phyloP scores from a whole-genome alignment of 2,888 invertebrate species.

The Linyphia triangularis region DNA sequence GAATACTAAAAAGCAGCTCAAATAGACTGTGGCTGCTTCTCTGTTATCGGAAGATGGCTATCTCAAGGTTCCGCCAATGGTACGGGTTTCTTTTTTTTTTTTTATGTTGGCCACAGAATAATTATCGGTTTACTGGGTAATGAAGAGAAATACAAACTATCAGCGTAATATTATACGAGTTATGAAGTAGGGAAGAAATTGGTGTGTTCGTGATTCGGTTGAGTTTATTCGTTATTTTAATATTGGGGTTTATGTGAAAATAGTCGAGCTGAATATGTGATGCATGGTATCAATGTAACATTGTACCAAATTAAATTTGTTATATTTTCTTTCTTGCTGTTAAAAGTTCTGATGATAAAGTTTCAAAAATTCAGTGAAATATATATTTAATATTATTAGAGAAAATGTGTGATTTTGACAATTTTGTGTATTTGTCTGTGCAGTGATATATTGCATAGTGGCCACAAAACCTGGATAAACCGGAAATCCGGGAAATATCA shows the following conservation, averaged over 20 bases:
- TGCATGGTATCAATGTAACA: too few species aligned
- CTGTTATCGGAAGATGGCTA: constrained; percentile 50
- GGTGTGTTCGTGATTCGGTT: not conserved
- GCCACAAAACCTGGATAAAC: too few species aligned
- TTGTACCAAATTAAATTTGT: too few species aligned
- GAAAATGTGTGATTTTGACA: too few species aligned
- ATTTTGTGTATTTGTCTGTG: too few species aligned
- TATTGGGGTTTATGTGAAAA: not conserved
- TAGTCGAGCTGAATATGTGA: too few species aligned
- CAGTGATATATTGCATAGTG: too few species aligned
- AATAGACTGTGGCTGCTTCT: constrained; percentile 4
- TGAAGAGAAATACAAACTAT: not conserved
- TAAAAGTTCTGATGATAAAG: too few species aligned
- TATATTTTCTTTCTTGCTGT: too few species aligned
- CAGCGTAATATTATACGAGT: not conserved
- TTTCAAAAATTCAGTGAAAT: too few species aligned
- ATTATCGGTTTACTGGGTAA: constrained; percentile 60
- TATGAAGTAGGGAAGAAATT: not conserved
- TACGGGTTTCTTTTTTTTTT: constrained; percentile 9
- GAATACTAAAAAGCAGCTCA: constrained; percentile 43
- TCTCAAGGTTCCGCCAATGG: constrained; percentile 15
- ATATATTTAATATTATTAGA: too few species aligned
- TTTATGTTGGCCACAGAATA: constrained; percentile 32
- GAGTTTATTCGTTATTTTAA: not conserved
- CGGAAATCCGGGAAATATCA: too few species aligned